Conservation (phyloP, 1,140 invertebrate genomes). For the Pachyrhynchus sulphureomaculatus region DNA sequence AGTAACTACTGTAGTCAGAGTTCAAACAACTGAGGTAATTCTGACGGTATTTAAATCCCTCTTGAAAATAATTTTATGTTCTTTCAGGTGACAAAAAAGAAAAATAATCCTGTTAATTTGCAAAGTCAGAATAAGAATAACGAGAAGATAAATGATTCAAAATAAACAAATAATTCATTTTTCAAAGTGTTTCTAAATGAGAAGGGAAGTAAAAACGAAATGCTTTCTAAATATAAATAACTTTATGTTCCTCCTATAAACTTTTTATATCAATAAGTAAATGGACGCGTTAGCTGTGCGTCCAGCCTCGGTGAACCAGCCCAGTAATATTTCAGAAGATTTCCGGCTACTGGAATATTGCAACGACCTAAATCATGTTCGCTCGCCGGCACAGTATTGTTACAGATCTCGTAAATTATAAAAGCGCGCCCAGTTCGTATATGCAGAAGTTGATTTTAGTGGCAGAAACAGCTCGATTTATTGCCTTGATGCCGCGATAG, state of each 20-base stretch:
- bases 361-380: conserved; percentile 35
- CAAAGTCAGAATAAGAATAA: too few relatives aligned
- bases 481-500: not conserved
- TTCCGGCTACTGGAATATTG: conserved; percentile 35
- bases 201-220: conserved; percentile 1
- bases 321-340: conserved; percentile 34
- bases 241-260: conserved; percentile 18
- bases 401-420: conserved; percentile 35
- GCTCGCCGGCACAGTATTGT: conserved; percentile 31
- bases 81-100: too few relatives aligned
- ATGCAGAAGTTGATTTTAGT: conserved; percentile 14
- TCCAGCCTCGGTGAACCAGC: conserved; percentile 6
- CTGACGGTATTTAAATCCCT: too few relatives aligned
- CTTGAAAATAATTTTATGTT: too few relatives aligned
- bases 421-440: conserved; percentile 7
- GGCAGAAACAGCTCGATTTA: conserved; percentile 6
- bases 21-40: too few relatives aligned
- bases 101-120: too few relatives aligned
- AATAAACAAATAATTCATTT: too few relatives aligned
- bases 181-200: too few relatives aligned
- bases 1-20: too few relatives aligned
- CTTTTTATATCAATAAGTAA: conserved; percentile 32
- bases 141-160: too few relatives aligned
- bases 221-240: conserved; percentile 21
- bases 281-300: conserved; percentile 15